These are phyloP conservation scores for Diplosoma virens DNA, from an alignment of 23 tunicate genomes.

Conservation along the genomic window DNA sequence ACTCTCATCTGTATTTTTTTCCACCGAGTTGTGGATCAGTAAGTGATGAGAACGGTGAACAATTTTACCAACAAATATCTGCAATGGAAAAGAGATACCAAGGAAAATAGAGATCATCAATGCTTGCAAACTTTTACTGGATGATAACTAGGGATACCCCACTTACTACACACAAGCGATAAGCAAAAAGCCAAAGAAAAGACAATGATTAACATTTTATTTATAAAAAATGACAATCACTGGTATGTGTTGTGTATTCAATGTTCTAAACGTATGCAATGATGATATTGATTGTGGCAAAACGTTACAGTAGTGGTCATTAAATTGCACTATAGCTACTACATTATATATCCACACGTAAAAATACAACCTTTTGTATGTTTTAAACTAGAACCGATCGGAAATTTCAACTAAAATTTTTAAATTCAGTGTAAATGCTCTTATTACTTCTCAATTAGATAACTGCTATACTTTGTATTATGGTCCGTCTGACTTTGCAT, in stretches of 20 bases:
- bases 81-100: slow-evolving; percentile 37
- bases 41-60: slow-evolving; percentile 36
- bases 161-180: slow-evolving; percentile 24
- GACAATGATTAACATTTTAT: background rate
- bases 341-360: background rate
- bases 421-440: slow-evolving; percentile 27
- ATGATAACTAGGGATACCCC: slow-evolving; percentile 31
- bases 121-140: slow-evolving; percentile 33
- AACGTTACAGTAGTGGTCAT: slow-evolving; percentile 2
- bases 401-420: slow-evolving; percentile 18
- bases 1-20: slow-evolving; percentile 43
- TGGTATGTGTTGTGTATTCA: background rate
- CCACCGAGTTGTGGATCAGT: slow-evolving; percentile 28
- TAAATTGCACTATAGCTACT: slow-evolving; percentile 24
- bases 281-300: slow-evolving; percentile 1
- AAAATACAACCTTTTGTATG: slow-evolving; percentile 9
- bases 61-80: slow-evolving; percentile 32
- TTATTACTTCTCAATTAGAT: too few relatives aligned
- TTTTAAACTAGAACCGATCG: slow-evolving; percentile 19
- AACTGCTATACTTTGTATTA: too few relatives aligned
- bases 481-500: too few relatives aligned
- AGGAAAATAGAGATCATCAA: slow-evolving; percentile 31
- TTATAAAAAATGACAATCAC: slow-evolving; percentile 1
- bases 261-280: background rate
- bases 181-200: slow-evolving; percentile 34